phyloP scores from a whole-genome alignment of 2,113 vertebrate genomes.

The Clarias gariepinus region DNA sequence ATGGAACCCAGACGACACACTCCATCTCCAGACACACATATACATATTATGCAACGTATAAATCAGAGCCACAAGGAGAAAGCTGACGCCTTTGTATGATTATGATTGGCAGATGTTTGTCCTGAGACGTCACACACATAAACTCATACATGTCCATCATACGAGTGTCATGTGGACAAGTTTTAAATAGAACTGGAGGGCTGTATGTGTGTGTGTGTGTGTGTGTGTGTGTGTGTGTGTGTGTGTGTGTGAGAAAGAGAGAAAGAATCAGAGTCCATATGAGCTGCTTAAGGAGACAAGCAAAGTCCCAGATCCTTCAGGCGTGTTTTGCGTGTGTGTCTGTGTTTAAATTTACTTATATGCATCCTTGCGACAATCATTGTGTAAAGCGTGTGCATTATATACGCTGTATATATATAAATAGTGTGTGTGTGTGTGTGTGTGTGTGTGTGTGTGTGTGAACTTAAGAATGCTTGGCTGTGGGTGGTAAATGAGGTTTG shows the following conservation, averaged over 20 bases:
- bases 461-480: conserved; percentile 22
- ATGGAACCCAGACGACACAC: conserved; percentile 28
- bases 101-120: conserved; percentile 37
- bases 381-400: not conserved
- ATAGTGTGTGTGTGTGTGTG: conserved; percentile 10
- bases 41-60: not conserved
- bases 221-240: conserved; percentile 1
- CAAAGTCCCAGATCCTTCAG: conserved; percentile 23
- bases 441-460: conserved; percentile 34
- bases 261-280: conserved; percentile 11
- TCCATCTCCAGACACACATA: conserved; percentile 1
- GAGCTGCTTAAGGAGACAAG: conserved; percentile 31
- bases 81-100: conserved; percentile 3
- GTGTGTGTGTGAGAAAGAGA: conserved; percentile 1
- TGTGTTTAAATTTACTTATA: conserved; percentile 3
- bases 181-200: not conserved
- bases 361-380: not conserved
- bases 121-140: not conserved
- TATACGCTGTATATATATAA: no score
- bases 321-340: conserved; percentile 1
- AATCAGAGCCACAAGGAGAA: conserved; percentile 9
- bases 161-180: conserved; percentile 11
- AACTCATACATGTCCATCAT: conserved; percentile 15
- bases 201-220: conserved; percentile 16
- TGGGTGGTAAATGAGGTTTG: conserved; percentile 52